A percentile compares a stretch with the other conserved stretches of the same genome.
Evolutionary conservation across 2,888 invertebrate genomes (phyloP).

Genomic region (Thecophora atra): DNA sequence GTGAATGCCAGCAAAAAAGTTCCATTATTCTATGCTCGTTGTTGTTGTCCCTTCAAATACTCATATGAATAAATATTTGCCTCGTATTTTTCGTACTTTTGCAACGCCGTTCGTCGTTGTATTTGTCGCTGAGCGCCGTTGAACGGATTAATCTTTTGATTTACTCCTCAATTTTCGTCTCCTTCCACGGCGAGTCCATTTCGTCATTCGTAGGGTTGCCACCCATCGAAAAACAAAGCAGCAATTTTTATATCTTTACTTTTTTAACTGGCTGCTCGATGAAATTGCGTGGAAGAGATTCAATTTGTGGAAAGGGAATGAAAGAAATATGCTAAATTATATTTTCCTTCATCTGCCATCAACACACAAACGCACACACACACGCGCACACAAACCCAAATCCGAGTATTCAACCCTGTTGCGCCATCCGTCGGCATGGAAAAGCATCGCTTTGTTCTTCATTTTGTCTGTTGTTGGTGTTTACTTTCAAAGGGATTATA

Average conservation of each 20-base stretch:
- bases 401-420: constrained; percentile 22
- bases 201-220: neutral
- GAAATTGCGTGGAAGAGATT: constrained; percentile 58
- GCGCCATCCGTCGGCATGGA: constrained; percentile 3
- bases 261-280: constrained; percentile 31
- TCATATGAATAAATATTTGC: too few species aligned
- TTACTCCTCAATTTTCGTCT: constrained; percentile 49
- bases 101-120: neutral
- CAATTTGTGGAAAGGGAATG: constrained; percentile 44
- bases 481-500: constrained; percentile 47
- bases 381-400: neutral
- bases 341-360: neutral
- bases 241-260: neutral
- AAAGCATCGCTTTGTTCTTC: constrained; percentile 28
- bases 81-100: neutral
- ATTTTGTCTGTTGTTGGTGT: constrained; percentile 9
- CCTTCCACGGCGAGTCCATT: neutral
- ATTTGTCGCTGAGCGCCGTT: constrained; percentile 31
- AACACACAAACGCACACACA: neutral
- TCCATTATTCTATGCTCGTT: constrained; percentile 50
- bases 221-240: constrained; percentile 11
- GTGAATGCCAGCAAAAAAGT: constrained; percentile 49
- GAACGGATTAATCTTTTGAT: constrained; percentile 62
- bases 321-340: constrained; percentile 38
- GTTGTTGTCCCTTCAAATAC: neutral